phyloP scores from a whole-genome alignment of 2,888 invertebrate species.

The Nomada ferruginata region DNA sequence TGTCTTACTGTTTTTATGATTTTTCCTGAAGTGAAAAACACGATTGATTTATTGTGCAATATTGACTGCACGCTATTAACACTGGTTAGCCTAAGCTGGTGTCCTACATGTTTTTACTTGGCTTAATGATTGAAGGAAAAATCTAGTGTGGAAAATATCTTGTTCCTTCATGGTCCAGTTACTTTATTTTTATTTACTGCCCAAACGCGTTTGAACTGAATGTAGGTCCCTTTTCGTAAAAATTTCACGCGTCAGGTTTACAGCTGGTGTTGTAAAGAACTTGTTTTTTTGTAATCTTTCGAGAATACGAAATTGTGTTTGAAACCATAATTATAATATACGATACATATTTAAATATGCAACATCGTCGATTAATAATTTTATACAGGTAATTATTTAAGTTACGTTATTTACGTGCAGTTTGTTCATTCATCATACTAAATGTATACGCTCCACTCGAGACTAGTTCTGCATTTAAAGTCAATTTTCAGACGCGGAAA shows the following conservation, averaged over 20 bases:
- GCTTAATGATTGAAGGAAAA: conserved; percentile 16
- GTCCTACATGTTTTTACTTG: neutral
- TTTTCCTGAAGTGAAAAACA: too few relatives aligned
- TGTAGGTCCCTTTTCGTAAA: conserved; percentile 33
- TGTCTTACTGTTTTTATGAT: too few relatives aligned
- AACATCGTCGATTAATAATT: too few relatives aligned
- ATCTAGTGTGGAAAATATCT: conserved; percentile 19
- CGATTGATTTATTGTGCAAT: too few relatives aligned
- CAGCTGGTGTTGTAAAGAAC: neutral
- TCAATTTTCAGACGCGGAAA: conserved; percentile 42
- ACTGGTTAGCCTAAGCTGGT: too few relatives aligned
- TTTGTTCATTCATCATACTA: conserved; percentile 11
- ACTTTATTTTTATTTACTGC: conserved; percentile 1
- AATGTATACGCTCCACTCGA: conserved; percentile 31
- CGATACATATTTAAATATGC: neutral
- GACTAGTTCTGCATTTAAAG: conserved; percentile 31
- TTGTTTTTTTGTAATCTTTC: neutral
- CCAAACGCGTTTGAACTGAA: conserved; percentile 28
- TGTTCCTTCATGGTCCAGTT: conserved; percentile 32
- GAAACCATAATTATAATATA: neutral
- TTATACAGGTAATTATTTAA: neutral
- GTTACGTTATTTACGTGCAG: too few relatives aligned
- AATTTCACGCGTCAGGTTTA: conserved; percentile 23
- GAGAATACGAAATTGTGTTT: neutral
- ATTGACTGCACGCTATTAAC: neutral